Conservation (phyloP, 2,888 invertebrate genomes). For the Eristalis arbustorum region DNA sequence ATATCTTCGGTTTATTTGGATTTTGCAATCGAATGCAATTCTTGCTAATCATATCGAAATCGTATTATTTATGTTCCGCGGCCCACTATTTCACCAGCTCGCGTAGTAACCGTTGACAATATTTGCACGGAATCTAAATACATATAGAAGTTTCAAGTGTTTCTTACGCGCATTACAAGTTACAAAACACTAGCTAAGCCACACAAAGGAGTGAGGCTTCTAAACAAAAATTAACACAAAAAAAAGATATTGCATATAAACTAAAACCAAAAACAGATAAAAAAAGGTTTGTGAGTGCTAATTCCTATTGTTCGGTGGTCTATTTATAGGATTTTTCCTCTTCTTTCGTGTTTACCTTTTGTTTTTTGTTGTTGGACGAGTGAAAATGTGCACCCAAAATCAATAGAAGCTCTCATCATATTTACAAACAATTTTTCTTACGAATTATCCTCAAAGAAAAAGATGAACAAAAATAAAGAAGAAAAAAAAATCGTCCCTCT, state of each 20-base stretch:
- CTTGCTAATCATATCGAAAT: conserved; percentile 11
- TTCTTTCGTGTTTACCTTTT: conserved; percentile 50
- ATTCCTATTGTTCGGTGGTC: conserved; percentile 29
- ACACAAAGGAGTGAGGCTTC: background rate
- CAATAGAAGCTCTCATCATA: conserved; percentile 25
- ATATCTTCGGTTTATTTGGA: conserved; percentile 13
- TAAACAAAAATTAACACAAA: background rate
- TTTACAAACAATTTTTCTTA: conserved; percentile 58
- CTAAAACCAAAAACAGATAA: background rate
- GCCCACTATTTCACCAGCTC: background rate
- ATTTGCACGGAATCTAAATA: background rate
- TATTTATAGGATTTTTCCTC: conserved; percentile 45
- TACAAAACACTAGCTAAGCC: background rate
- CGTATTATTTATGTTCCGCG: conserved; percentile 8
- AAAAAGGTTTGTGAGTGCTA: conserved; percentile 14
- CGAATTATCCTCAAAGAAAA: background rate
- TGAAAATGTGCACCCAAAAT: background rate
- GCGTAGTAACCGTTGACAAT: conserved; percentile 8
- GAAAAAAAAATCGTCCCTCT: background rate
- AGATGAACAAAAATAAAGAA: conserved; percentile 20
- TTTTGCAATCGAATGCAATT: conserved; percentile 62
- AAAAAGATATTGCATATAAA: background rate
- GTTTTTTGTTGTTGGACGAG: conserved; percentile 39
- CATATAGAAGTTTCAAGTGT: conserved; percentile 14
- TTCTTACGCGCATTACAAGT: background rate